Percentiles rank a stretch among this genome's conserved stretches.
phyloP scores from a whole-genome alignment of 2,888 invertebrate species.

The Tachina fera region DNA sequence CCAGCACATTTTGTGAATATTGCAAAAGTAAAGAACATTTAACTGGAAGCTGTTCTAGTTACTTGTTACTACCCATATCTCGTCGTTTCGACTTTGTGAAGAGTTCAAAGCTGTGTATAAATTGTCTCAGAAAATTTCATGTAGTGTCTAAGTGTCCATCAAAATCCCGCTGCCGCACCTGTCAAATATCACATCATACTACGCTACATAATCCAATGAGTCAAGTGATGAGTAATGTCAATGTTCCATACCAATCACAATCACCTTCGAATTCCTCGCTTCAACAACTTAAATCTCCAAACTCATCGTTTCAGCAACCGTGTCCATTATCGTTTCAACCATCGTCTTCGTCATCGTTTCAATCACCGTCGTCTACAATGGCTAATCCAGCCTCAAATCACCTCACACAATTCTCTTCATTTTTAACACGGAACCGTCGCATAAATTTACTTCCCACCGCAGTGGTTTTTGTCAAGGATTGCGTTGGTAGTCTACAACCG shows the following conservation, averaged over 20 bases:
- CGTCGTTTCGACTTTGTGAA: slow-evolving; percentile 26
- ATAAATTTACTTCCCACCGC: slow-evolving; percentile 33
- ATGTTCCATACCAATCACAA: too few relatives aligned
- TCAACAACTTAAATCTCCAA: neutral
- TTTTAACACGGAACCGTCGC: neutral
- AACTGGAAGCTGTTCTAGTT: neutral
- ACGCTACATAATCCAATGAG: slow-evolving; percentile 6
- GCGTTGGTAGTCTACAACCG: slow-evolving; percentile 36
- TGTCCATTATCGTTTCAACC: neutral
- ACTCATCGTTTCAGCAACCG: neutral
- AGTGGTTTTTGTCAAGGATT: slow-evolving; percentile 41
- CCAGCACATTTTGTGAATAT: slow-evolving; percentile 22
- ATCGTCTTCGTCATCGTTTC: neutral
- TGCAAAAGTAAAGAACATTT: slow-evolving; percentile 25
- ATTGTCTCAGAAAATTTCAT: slow-evolving; percentile 39
- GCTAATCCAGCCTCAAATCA: slow-evolving; percentile 7
- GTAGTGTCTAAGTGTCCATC: slow-evolving; percentile 19
- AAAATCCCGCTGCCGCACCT: slow-evolving; percentile 32
- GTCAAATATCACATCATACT: slow-evolving; percentile 24
- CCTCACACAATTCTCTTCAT: slow-evolving; percentile 1
- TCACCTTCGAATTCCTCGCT: neutral
- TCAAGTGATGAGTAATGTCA: too few relatives aligned
- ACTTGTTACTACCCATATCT: slow-evolving; percentile 4
- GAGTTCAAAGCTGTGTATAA: neutral
- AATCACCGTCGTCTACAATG: neutral